phyloP scores from a whole-genome alignment of 35 echinoderm and acorn worm genomes.

The Hemicentrotus pulcherrimus region DNA sequence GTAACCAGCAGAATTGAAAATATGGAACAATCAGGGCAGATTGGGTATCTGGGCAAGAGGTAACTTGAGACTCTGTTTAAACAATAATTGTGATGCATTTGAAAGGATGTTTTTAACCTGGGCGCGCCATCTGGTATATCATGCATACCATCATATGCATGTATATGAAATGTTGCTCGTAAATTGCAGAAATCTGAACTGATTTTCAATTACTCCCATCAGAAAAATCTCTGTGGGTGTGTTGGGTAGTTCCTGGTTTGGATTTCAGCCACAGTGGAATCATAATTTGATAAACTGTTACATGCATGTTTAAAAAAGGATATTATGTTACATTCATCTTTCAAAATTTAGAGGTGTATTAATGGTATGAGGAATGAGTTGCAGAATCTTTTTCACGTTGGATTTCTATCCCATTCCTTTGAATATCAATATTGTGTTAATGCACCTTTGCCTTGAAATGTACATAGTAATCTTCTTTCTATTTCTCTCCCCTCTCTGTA shows the following conservation, averaged over 20 bases:
- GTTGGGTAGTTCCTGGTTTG: neutral
- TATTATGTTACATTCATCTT: neutral
- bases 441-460: no score
- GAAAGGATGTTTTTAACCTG: neutral
- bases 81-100: slow-evolving; percentile 42
- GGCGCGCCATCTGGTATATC: neutral
- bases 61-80: slow-evolving; percentile 27
- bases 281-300: neutral
- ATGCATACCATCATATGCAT: neutral
- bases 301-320: neutral
- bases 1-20: slow-evolving; percentile 38
- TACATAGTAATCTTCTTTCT: no score
- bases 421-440: neutral
- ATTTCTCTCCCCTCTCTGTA: no score
- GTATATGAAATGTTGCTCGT: neutral
- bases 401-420: neutral
- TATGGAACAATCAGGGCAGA: slow-evolving; percentile 34
- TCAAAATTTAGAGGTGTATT: neutral
- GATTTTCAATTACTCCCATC: slow-evolving; percentile 10
- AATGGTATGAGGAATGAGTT: neutral
- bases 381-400: neutral
- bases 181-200: slow-evolving; percentile 13
- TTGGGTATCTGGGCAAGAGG: neutral
- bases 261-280: neutral
- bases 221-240: neutral